Evolutionary conservation across 1,140 invertebrate species (phyloP).

Genomic region (Drosophila trapezifrons): DNA sequence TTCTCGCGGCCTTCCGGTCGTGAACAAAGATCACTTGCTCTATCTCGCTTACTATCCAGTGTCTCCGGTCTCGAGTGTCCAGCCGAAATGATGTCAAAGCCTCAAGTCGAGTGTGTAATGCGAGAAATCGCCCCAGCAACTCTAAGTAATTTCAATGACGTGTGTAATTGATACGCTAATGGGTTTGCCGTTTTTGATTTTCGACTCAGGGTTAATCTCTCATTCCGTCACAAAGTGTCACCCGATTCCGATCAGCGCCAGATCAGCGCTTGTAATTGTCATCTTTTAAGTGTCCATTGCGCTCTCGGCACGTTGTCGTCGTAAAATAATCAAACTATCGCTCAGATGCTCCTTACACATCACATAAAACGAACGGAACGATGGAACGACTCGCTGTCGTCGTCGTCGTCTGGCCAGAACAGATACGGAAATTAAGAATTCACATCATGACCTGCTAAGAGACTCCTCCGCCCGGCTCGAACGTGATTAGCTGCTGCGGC

Average conservation of each 20-base stretch:
- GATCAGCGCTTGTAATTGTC: constrained; percentile 33
- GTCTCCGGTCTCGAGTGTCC: constrained; percentile 2
- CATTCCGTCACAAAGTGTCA: constrained; percentile 21
- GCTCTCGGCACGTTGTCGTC: constrained; percentile 70
- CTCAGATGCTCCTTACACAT: constrained; percentile 71
- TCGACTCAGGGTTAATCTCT: constrained; percentile 21
- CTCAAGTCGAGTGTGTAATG: constrained; percentile 29
- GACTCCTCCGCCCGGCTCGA: neutral
- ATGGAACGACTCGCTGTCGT: constrained; percentile 15
- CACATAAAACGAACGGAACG: constrained; percentile 46
- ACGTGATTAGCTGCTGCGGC: constrained; percentile 49
- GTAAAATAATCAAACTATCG: constrained; percentile 76
- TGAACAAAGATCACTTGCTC: constrained; percentile 7
- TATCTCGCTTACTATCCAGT: too few relatives aligned
- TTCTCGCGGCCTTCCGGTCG: constrained; percentile 28
- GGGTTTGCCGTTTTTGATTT: constrained; percentile 16
- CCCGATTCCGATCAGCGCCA: constrained; percentile 12
- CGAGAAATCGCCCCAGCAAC: constrained; percentile 15
- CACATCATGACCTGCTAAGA: constrained; percentile 52
- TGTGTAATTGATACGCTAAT: constrained; percentile 34
- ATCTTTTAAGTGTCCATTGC: constrained; percentile 31
- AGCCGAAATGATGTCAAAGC: constrained; percentile 14
- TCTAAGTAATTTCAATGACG: constrained; percentile 9
- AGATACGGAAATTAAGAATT: constrained; percentile 56
- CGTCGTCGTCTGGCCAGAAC: constrained; percentile 25